Percentiles rank a stretch among this genome's conserved stretches.
phyloP scores from a whole-genome alignment of 2,888 invertebrate genomes.

The Mythimna lalbum region DNA sequence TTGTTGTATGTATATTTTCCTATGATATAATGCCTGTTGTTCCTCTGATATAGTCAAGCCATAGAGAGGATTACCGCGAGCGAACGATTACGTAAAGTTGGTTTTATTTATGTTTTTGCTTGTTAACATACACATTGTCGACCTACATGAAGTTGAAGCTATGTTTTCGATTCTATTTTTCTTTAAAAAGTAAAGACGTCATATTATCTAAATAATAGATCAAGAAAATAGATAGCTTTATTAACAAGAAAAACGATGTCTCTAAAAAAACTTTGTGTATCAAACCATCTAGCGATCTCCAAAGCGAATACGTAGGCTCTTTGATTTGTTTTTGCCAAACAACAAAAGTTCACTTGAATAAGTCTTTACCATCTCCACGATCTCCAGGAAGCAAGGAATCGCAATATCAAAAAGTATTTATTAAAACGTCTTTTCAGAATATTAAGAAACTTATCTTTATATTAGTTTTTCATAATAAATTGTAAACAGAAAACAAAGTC shows the following conservation, averaged over 20 bases:
- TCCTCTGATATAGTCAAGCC: neutral
- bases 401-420: neutral
- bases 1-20: conserved; percentile 2
- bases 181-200: neutral
- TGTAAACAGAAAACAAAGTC: neutral
- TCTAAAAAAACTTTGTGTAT: neutral
- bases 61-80: neutral
- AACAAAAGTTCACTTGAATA: neutral
- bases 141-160: neutral
- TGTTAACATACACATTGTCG: neutral
- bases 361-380: neutral
- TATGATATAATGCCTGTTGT: conserved; percentile 1
- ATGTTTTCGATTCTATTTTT: no score
- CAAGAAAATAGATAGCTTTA: neutral
- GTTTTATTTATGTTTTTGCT: neutral
- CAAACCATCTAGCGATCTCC: neutral
- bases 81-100: neutral
- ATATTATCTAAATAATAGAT: neutral
- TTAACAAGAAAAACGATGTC: neutral
- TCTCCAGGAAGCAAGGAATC: neutral
- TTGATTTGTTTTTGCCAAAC: neutral
- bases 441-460: neutral
- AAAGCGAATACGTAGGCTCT: neutral
- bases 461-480: neutral
- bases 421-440: neutral